Conservation (phyloP, 2,797 vertebrate genomes). For the Sebastes umbrosus region DNA sequence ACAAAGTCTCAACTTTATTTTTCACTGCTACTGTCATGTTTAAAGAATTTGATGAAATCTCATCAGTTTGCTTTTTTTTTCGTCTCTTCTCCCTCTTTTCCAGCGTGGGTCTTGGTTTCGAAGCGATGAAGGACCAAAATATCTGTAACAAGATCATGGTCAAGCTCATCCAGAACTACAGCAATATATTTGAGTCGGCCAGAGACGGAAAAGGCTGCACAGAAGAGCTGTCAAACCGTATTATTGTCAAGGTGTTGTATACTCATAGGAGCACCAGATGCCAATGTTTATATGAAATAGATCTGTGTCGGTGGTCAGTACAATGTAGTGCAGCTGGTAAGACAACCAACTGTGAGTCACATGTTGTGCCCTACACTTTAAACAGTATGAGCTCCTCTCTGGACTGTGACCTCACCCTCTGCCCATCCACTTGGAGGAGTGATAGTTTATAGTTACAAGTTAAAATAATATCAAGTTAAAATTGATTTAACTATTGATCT, state of each 20-base stretch:
- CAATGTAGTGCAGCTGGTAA: background rate
- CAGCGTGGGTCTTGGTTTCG: constrained; percentile 88
- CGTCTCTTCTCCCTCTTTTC: constrained; percentile 1
- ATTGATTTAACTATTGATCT: constrained; percentile 45
- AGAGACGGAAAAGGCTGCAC: background rate
- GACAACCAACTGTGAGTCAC: constrained; percentile 11
- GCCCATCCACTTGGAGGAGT: background rate
- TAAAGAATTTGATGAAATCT: background rate
- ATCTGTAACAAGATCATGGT: constrained; percentile 93
- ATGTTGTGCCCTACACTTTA: constrained; percentile 10
- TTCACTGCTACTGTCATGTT: background rate
- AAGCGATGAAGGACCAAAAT: constrained; percentile 90
- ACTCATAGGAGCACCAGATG: constrained; percentile 21
- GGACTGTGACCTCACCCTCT: constrained; percentile 19
- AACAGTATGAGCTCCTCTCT: constrained; percentile 11
- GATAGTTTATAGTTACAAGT: background rate
- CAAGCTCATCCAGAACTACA: constrained; percentile 89
- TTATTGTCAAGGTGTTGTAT: constrained; percentile 62
- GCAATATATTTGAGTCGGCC: constrained; percentile 83
- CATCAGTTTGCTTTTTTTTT: background rate
- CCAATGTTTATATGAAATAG: constrained; percentile 38
- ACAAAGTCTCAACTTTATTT: background rate
- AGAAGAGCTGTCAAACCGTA: constrained; percentile 19
- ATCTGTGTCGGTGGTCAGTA: background rate
- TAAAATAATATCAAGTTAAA: constrained; percentile 23